phyloP scores from a whole-genome alignment of 2,797 vertebrate genomes.

The Mormyrops boulengeri region DNA sequence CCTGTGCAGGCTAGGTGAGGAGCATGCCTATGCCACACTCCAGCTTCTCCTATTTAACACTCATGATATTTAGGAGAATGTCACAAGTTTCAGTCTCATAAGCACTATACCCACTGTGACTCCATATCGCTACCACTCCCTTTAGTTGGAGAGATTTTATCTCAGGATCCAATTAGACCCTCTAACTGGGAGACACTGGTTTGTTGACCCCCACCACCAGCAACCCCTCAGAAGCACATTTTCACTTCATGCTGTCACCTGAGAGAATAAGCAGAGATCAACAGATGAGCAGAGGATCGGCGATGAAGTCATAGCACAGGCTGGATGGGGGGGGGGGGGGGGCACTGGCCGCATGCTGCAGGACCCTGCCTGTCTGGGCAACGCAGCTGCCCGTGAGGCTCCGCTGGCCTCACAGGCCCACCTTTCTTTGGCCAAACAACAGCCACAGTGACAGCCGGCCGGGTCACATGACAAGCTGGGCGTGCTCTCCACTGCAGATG shows the following conservation, averaged over 20 bases:
- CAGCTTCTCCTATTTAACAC: not conserved
- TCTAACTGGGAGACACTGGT: not conserved
- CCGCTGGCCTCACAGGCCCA: constrained; percentile 48
- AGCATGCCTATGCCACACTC: not conserved
- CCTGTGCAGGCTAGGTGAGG: not conserved
- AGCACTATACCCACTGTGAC: not conserved
- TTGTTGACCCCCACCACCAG: not conserved
- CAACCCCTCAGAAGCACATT: constrained; percentile 16
- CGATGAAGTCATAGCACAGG: not conserved
- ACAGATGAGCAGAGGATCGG: not conserved
- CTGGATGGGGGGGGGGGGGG: not conserved
- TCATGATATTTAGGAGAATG: not conserved
- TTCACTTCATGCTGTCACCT: not conserved
- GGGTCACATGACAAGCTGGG: constrained; percentile 39
- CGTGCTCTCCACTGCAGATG: constrained; percentile 43
- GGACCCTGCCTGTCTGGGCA: not conserved
- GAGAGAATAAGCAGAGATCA: not conserved
- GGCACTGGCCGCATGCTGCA: not conserved
- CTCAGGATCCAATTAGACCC: not conserved
- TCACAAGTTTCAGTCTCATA: not conserved
- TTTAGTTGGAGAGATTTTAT: not conserved
- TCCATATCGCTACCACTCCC: not conserved
- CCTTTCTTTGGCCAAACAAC: constrained; percentile 54
- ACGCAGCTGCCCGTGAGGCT: constrained; percentile 29
- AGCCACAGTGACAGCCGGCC: constrained; percentile 46